These are phyloP conservation scores for Zaprionus nigranus DNA, from an alignment of 1,140 invertebrate genomes.

Conservation along the genomic window DNA sequence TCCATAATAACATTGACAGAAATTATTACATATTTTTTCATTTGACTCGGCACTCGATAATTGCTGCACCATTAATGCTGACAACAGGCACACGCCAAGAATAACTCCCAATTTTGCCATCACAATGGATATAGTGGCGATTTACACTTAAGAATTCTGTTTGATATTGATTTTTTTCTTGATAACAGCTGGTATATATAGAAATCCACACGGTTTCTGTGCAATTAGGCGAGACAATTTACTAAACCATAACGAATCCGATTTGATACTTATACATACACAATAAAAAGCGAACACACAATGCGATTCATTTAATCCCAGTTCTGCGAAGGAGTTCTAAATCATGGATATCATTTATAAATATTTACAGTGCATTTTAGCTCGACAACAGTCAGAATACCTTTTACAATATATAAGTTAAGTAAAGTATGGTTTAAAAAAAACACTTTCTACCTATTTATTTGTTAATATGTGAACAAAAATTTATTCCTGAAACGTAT, in stretches of 20 bases:
- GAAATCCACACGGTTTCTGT: slow-evolving; percentile 62
- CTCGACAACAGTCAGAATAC: slow-evolving; percentile 48
- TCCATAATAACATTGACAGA: slow-evolving; percentile 26
- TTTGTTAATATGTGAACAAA: not conserved
- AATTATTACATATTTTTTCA: too few relatives aligned
- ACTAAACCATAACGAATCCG: not conserved
- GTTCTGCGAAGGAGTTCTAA: not conserved
- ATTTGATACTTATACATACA: slow-evolving; percentile 16
- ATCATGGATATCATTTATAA: not conserved
- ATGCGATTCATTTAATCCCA: not conserved
- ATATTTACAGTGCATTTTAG: slow-evolving; percentile 51
- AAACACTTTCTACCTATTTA: too few relatives aligned
- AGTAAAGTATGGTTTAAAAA: slow-evolving; percentile 68
- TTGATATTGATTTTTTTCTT: too few relatives aligned
- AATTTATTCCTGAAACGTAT: not conserved
- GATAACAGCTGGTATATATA: slow-evolving; percentile 24
- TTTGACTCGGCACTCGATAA: slow-evolving; percentile 46
- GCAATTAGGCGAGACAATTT: slow-evolving; percentile 41
- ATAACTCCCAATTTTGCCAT: slow-evolving; percentile 56
- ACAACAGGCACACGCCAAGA: slow-evolving; percentile 39
- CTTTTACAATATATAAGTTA: slow-evolving; percentile 68
- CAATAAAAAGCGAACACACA: not conserved
- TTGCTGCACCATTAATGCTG: slow-evolving; percentile 51
- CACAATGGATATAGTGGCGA: not conserved
- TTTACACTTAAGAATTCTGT: too few relatives aligned